A percentile compares a stretch with the other conserved stretches of the same genome.
Evolutionary conservation across 2,888 invertebrate species (phyloP).

Genomic region (Augochlorella aurata): DNA sequence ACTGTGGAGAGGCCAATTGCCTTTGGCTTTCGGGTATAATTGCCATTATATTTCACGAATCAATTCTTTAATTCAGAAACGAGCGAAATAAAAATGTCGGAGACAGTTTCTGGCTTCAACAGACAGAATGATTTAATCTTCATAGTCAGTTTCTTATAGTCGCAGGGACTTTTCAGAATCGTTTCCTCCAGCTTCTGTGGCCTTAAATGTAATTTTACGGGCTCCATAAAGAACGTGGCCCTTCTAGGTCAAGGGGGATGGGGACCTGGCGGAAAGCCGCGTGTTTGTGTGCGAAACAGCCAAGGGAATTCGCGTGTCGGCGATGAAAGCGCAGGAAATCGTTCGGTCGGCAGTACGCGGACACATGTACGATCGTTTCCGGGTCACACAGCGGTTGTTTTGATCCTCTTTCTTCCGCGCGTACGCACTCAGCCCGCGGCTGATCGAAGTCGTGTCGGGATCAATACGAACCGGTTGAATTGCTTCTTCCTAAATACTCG

Average conservation of each 20-base stretch:
- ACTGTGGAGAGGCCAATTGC: too few relatives aligned
- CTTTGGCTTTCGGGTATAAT: too few relatives aligned
- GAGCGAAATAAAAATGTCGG: too few relatives aligned
- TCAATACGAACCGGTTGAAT: constrained; percentile 36
- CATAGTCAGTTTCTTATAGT: background rate
- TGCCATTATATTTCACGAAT: too few relatives aligned
- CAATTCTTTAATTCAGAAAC: too few relatives aligned
- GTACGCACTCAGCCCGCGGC: background rate
- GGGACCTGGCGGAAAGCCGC: background rate
- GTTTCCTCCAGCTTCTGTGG: background rate
- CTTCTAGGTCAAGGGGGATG: background rate
- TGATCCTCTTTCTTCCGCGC: constrained; percentile 13
- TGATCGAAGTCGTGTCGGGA: constrained; percentile 30
- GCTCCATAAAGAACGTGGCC: constrained; percentile 23
- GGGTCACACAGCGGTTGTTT: constrained; percentile 39
- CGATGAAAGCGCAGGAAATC: constrained; percentile 15
- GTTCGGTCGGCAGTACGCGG: background rate
- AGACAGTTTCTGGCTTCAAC: background rate
- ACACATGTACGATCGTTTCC: constrained; percentile 24
- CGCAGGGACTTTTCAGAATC: background rate
- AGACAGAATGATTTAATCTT: too few relatives aligned
- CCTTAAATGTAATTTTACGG: constrained; percentile 19
- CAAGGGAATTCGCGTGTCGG: constrained; percentile 14
- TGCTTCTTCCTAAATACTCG: background rate
- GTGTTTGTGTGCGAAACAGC: background rate